Evolutionary conservation across 30 jellyfish, hydroid and myxozoan genomes (phyloP).

Genomic region (Aurelia sp.): DNA sequence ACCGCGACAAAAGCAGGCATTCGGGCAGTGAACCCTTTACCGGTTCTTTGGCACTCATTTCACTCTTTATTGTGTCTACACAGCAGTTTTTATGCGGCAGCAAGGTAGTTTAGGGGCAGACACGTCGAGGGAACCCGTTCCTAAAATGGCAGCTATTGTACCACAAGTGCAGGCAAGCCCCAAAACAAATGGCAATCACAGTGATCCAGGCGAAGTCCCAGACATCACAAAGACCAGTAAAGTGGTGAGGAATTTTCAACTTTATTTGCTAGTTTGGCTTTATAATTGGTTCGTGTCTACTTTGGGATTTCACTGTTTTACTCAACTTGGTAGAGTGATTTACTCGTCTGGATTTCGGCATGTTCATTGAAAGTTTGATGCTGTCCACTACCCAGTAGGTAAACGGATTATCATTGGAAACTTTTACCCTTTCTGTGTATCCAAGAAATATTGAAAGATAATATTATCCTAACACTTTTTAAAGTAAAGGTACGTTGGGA

Average conservation of each 20-base stretch:
- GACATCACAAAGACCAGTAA: conserved; percentile 70
- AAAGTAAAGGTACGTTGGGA: no score
- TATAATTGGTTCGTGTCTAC: background rate
- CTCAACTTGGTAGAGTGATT: background rate
- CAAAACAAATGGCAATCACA: conserved; percentile 63
- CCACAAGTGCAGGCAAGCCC: conserved; percentile 78
- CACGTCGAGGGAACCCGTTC: conserved; percentile 65
- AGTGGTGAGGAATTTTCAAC: conserved; percentile 49
- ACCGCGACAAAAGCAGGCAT: conserved; percentile 89
- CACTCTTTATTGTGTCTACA: conserved; percentile 33
- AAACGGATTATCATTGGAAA: no score
- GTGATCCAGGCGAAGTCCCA: conserved; percentile 56
- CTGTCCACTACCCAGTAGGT: no score
- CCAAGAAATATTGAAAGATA: no score
- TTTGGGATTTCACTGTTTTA: background rate
- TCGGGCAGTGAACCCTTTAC: conserved; percentile 66
- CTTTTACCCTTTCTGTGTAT: no score
- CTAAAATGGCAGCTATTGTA: conserved; percentile 74
- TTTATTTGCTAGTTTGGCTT: background rate
- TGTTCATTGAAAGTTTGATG: background rate
- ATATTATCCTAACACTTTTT: no score
- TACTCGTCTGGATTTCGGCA: background rate
- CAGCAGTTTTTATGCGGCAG: conserved; percentile 76
- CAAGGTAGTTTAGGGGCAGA: conserved; percentile 55
- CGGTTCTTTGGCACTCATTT: conserved; percentile 63